Evolutionary conservation across 2,888 invertebrate genomes (phyloP), one percentile per base, ranked within the genome.

Genomic region (Caenorhabditis sp.): DNA sequence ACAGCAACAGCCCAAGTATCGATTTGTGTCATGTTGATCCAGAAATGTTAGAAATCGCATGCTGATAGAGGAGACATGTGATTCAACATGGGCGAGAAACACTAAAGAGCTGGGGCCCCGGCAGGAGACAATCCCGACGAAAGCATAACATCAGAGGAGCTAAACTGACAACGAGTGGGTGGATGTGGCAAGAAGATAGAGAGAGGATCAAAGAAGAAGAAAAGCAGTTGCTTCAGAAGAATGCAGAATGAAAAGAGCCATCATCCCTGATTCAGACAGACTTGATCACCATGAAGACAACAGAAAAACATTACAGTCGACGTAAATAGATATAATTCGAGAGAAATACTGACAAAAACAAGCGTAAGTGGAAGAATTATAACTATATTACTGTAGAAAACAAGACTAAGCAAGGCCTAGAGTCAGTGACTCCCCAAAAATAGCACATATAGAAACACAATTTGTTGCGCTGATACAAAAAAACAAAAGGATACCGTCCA

Each of bases 401-500:
- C n/a, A n/a, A n/a, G n/a, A 61, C n/a, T 19, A 47, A 61, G 24
- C 0, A 31, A 4, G 24, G 14, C 14, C 2, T 4, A 26, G 14
- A 49, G 19, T n/a, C 47, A 10, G 6, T 44, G 63, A 16, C 44
- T 26, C 3, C 4, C 64, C 64, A 31, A 75, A 75, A 75, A 75
- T 75, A 69, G 69, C 47, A 31, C 28, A 38, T 38, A 38, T 10
- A 61, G 35, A 64, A 63, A 58, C 49, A 68, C 49, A 76, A 41
- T 68, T 75, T 64, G 41, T 74, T 64, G 66, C 75, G 58, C 10
- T 79, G 56, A 59, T 79, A 70, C 64, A 79, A 79, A 68, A n/a
- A 79, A 79, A 79, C 70, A 79, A 70, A 77, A 79, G 70, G 58
- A 79, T 79, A 79, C 79, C 70, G 79, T 79, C 64, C 70, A 56